Base-by-base conservation (phyloP, 2,888 invertebrate genomes). In the Scrobipalpa costella region DNA sequence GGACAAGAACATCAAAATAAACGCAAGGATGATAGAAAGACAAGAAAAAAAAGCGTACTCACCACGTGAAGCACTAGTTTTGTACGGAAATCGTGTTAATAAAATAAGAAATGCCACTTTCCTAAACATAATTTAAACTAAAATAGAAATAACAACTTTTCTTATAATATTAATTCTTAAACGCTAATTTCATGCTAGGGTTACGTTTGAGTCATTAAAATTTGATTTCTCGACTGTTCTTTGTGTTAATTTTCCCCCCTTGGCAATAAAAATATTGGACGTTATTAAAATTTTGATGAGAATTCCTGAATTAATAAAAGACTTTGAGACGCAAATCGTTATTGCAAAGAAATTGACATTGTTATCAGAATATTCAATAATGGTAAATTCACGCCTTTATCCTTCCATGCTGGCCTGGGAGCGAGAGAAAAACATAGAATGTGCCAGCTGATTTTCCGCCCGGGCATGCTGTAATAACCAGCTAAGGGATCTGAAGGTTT, bases 81-180 rank as follows among this genome's bases (percentile, higher is more conserved):
- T 75, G 61, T 70, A 66, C 44, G 78, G 72, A 69, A 82, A 68
- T 63, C 64, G 72, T 72, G 75, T 72, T 68, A 84, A 59, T 70
- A 84, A 73, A 68, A 72, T 72, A 68, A 85, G 68, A 71, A 83
- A 78, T 77, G 75, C 76, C 72, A 80, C 72, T 70, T 70, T 67
- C 68, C 75, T 73, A 66, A 76, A 77, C 86, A 86, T 89, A 71
- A 73, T 83, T 68, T 73, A 71, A 71, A 59, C 68, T 72, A 69
- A 59, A 70, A 60, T 69, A 69, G 67, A 73, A 68, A 67, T 70
- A 65, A 65, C 67, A 55, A 63, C 19, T 57, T 67, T 69, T 57
- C 67, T 66, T 62, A 61, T 68, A 71, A 57, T 63, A 72, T 70
- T 67, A 63, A 67, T 69, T 21, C 40, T 66, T 68, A 66, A 21